Evolutionary conservation across 2,888 invertebrate genomes (phyloP), one percentile per base, ranked within the genome.

Genomic region (Pammene fasciana): DNA sequence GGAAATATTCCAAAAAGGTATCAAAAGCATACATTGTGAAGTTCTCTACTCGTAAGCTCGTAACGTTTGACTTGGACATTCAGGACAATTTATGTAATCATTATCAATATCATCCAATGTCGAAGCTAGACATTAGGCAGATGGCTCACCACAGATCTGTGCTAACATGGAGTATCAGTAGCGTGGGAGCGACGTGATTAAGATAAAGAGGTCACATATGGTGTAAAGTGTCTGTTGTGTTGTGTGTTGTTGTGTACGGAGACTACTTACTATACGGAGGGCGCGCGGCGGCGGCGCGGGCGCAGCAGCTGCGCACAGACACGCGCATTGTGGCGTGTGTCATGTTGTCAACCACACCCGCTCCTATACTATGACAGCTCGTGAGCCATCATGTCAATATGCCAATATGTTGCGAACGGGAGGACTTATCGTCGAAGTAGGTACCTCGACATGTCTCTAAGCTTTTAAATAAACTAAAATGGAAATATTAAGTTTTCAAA

Each of bases 131-230:
- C 43, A 55, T 38, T 34, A 16, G 34, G 45, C 68, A 64, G 56
- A 68, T 68, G 68, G 57, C 56, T 4, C 26, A 26, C 26, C 11
- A n/a, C 62, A 48, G 48, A 55, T 48, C 67, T 48, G 13, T n/a
- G 64, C 41, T 56, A 62, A 43, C 48, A 26, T 48, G 48, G 18
- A 26, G 41, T 14, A 55, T n/a, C 50, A 46, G 65, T 38, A 48
- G 70, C 70, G 65, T 70, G 70, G 70, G 65, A 65, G 70, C 65
- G n/a, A 16, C 34, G 59, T 45, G 56, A 70, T 65, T 60, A 65
- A 59, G 64, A 70, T 65, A 54, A 65, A 50, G 36, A 48, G 52
- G 70, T 46, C 65, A 50, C 70, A 65, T 70, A 16, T 70, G 64
- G 56, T 45, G 62, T 50, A 55, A 62, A 64, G 64, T 52, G 64